These are phyloP conservation scores for Ctenomys sociabilis DNA, from an alignment of 2,113 vertebrate species.

Conservation along the genomic window DNA sequence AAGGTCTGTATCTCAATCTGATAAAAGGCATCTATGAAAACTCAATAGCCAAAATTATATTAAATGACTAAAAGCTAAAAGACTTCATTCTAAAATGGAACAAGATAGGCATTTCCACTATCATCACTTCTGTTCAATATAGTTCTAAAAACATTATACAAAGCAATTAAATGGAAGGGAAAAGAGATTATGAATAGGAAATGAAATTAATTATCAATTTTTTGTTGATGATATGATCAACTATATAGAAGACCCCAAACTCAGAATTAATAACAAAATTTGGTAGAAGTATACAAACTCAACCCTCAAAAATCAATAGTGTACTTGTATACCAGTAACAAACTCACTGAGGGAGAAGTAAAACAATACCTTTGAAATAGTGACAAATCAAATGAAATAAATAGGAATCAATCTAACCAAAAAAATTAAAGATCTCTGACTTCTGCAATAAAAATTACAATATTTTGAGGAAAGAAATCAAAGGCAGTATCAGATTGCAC, in stretches of 20 bases:
- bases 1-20: neutral
- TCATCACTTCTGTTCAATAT: neutral
- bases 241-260: neutral
- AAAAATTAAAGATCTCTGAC: neutral
- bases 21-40: neutral
- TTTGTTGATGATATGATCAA: neutral
- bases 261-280: neutral
- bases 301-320: neutral
- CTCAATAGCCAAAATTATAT: neutral
- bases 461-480: neutral
- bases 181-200: neutral
- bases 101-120: neutral
- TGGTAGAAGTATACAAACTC: neutral
- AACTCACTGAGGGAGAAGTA: neutral
- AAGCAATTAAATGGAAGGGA: neutral
- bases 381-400: neutral
- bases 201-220: neutral
- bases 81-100: neutral
- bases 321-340: neutral
- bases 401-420: neutral
- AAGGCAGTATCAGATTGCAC: neutral
- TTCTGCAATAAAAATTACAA: neutral
- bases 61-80: neutral
- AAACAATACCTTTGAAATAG: neutral
- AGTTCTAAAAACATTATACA: neutral